Evolutionary conservation across 2,113 vertebrate species (phyloP).

Genomic region (Rhadina sibilatrix): DNA sequence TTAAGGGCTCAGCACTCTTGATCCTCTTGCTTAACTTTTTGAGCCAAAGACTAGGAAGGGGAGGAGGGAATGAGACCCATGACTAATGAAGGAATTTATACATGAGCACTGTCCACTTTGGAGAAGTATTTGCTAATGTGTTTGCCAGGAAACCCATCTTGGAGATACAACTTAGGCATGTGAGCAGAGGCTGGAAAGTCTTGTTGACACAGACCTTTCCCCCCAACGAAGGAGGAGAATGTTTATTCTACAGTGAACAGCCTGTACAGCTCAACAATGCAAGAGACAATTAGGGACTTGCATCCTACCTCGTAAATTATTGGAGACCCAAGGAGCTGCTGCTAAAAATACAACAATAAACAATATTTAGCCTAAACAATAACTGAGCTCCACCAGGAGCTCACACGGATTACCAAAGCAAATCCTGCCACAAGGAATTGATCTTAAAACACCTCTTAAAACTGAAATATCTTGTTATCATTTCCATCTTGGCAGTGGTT

Average conservation of each 20-base stretch:
- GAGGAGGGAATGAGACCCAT: neutral
- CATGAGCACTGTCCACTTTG: neutral
- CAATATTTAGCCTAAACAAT: neutral
- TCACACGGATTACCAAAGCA: neutral
- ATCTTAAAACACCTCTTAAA: neutral
- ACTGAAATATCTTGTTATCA: neutral
- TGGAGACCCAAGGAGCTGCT: neutral
- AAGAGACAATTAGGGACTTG: neutral
- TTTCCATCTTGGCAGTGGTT: neutral
- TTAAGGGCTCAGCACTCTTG: neutral
- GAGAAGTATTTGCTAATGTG: neutral
- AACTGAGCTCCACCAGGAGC: neutral
- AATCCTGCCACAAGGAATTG: neutral
- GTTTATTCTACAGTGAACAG: conserved; percentile 30
- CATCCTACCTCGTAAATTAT: neutral
- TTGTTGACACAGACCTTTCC: neutral
- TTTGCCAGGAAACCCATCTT: conserved; percentile 16
- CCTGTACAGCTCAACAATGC: neutral
- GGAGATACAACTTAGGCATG: neutral
- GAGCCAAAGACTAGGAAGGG: neutral
- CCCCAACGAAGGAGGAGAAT: neutral
- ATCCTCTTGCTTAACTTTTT: neutral
- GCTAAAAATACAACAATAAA: conserved; percentile 19
- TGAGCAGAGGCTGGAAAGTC: neutral
- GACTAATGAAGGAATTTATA: neutral